Evolutionary conservation across 2,113 vertebrate genomes (phyloP), one percentile per base, ranked within the genome.

Genomic region (Hoplias malabaricus): DNA sequence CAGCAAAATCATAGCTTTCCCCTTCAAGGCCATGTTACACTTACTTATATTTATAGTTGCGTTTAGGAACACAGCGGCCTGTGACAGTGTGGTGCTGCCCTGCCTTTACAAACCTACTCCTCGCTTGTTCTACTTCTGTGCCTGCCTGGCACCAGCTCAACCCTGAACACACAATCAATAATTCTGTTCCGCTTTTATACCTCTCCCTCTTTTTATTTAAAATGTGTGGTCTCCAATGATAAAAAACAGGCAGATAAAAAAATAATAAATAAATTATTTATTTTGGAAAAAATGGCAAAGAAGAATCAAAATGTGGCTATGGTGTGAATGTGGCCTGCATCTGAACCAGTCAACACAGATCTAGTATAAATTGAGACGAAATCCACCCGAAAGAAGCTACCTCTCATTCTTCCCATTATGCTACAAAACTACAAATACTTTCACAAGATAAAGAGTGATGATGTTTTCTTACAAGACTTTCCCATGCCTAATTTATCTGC

Each of bases 41-140:
- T 87, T 91, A 79, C 83, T 88, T 90, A 88, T 90, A 90, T 91
- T 91, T 91, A 89, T 90, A 91, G 87, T 87, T 88, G 75, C 74
- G 79, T 88, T 90, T 89, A 87, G 90, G 87, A 85, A 81, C 83
- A 85, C 82, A 77, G 78, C 78, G 79, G 80, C 85, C 80, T 79
- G 69, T 88, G 86, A 84, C 84, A 85, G 86, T 83, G 84, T 57
- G 78, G 61, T 61, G 84, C 81, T 29, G 83, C 84, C 83, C 83
- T 80, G 73, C 87, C 86, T 85, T 81, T 84, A 80, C 71, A 77
- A 84, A 69, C 27, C 67, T 68, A 73, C 69, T 83, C 23, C 31
- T 74, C 53, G 68, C 82, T 63, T 43, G 87, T 79, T 86, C 78
- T 80, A 82, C 71, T 82, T 82, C 82, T 82, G 73, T 33, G 46